Evolutionary conservation across 2,888 invertebrate species (phyloP), one percentile per base, ranked within the genome.

Genomic region (Ernsta delagoae): DNA sequence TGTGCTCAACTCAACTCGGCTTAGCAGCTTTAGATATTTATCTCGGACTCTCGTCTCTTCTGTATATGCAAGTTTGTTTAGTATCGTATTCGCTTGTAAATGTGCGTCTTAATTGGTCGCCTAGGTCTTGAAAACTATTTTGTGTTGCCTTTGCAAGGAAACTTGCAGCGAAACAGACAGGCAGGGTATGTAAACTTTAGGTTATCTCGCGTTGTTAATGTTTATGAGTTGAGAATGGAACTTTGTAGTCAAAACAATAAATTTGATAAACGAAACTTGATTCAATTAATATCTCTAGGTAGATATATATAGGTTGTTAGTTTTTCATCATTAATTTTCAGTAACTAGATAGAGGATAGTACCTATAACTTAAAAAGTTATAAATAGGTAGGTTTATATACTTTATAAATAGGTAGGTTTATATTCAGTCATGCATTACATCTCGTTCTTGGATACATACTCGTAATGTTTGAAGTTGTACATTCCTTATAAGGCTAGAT

Each of bases 41-140:
- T 65, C 65, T 59, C 65, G 59, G 11, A 59, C 41, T 59, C 48
- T 65, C 65, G 65, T 66, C 66, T 66, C 60, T 60, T 66, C 66
- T 66, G 53, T 60, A 59, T 66, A 66, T 66, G 66, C 66, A 66
- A 66, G 66, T 66, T 66, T 60, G 66, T 64, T 64, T 31, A 43
- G 54, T 60, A 59, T 65, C 57, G 59, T 48, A 66, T 60, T 66
- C 59, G 66, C 66, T 60, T 66, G 66, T 66, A 59, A 60, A 66
- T 66, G 66, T 59, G 66, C 66, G 66, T 59, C 66, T 66, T 66
- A 66, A 59, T 66, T 66, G 66, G 66, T 66, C 59, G 59, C 48
- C 59, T 59, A 65, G 59, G n/a, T 54, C 41, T 54, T 41, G 63
- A 54, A 54, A 54, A 63, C 63, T 41, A 54, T 63, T 54, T 48